phyloP scores from a whole-genome alignment of 2,888 invertebrate genomes.

The Dryomyza anilis region DNA sequence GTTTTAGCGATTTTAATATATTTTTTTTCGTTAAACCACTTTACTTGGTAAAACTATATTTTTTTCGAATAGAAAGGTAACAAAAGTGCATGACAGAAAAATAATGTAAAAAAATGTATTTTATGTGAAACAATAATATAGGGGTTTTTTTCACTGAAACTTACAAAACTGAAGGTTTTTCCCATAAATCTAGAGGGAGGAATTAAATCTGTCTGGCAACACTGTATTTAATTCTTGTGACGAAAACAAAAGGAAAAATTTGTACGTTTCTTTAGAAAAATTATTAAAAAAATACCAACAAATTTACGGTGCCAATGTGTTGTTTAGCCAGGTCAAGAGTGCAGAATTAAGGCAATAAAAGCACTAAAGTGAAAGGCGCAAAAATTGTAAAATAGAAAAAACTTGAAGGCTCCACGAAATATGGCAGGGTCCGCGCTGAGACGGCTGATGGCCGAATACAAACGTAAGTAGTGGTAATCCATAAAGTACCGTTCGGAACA shows the following conservation, averaged over 20 bases:
- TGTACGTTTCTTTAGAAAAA: constrained; percentile 15
- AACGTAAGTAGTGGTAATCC: constrained; percentile 65
- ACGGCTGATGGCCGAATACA: constrained; percentile 86
- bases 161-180: too few relatives aligned
- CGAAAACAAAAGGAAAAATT: constrained; percentile 22
- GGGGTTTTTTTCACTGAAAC: too few relatives aligned
- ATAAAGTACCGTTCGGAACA: too few relatives aligned
- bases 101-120: too few relatives aligned
- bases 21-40: too few relatives aligned
- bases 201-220: too few relatives aligned
- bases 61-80: too few relatives aligned
- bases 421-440: constrained; percentile 87
- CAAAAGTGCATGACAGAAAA: too few relatives aligned
- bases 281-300: not conserved
- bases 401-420: constrained; percentile 5
- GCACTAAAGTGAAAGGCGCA: not conserved
- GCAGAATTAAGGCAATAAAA: not conserved
- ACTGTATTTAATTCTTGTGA: not conserved
- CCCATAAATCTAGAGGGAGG: too few relatives aligned
- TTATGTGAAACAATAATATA: too few relatives aligned
- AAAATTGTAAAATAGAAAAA: not conserved
- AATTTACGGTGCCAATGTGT: constrained; percentile 18
- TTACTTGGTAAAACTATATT: too few relatives aligned
- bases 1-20: too few relatives aligned
- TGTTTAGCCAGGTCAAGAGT: not conserved